These are phyloP conservation scores for Manis pentadactyla DNA, from an alignment of 2,797 vertebrate genomes.

Conservation along the genomic window DNA sequence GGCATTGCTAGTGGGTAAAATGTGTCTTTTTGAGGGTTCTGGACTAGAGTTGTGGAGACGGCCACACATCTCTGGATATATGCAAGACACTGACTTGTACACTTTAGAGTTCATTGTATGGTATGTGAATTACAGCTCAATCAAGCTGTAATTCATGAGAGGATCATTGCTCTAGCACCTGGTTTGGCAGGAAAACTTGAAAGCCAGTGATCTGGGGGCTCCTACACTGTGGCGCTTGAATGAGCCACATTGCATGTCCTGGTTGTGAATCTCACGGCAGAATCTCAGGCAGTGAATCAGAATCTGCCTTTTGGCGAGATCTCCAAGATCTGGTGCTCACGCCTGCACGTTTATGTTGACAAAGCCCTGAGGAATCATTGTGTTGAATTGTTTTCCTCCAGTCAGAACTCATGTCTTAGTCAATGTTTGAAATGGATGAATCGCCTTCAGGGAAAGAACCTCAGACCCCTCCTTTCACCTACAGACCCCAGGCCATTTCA, in stretches of 20 bases:
- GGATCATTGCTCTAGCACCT: no score
- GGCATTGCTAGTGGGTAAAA: rapidly evolving
- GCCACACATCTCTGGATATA: no score
- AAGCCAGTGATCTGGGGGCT: rapidly evolving
- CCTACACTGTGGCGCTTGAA: background rate
- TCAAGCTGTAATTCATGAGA: background rate
- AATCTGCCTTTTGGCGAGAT: background rate
- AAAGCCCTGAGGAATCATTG: no score
- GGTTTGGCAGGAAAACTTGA: background rate
- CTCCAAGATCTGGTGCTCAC: background rate
- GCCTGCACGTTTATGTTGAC: no score
- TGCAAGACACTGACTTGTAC: background rate
- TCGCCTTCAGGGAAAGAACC: background rate
- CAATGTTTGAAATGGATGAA: background rate
- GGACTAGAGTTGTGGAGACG: background rate
- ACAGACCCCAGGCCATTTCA: background rate
- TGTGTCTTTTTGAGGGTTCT: background rate
- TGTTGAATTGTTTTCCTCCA: background rate
- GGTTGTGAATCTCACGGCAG: rapidly evolving
- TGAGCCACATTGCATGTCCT: rapidly evolving
- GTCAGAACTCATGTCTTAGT: background rate
- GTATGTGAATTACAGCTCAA: no score
- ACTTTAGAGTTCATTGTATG: background rate
- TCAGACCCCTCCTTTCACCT: background rate
- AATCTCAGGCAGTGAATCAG: background rate